These are phyloP conservation scores for Sitta europaea DNA, from an alignment of 2,113 vertebrate species.

Conservation along the genomic window DNA sequence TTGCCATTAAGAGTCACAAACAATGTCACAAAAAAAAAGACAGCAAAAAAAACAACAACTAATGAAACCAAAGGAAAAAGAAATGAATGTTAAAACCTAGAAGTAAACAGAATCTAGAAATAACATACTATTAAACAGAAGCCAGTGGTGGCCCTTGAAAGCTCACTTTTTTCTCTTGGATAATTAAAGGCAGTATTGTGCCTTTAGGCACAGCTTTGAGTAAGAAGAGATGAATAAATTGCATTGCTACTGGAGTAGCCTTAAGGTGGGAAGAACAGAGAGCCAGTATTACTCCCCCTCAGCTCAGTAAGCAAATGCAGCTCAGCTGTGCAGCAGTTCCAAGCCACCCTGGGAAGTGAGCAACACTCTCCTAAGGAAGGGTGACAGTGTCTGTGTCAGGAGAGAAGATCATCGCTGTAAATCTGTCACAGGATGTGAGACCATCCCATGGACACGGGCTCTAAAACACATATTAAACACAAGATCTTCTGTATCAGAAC, in stretches of 20 bases:
- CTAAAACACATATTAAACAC: background rate
- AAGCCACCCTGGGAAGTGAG: background rate
- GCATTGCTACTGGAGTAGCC: background rate
- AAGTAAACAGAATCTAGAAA: background rate
- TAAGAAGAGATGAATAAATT: background rate
- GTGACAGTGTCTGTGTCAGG: background rate
- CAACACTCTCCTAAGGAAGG: background rate
- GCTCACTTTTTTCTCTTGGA: background rate
- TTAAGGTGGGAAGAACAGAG: background rate
- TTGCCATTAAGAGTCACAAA: background rate
- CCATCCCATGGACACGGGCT: background rate
- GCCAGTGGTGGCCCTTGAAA: background rate
- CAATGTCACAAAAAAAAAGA: background rate
- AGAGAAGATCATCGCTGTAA: background rate
- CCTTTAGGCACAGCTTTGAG: constrained; percentile 27
- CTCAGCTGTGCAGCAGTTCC: background rate
- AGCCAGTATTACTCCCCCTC: background rate
- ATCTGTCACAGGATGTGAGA: background rate
- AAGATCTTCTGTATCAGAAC: background rate
- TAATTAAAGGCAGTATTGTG: constrained; percentile 39
- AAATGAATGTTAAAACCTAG: background rate
- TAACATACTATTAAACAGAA: background rate
- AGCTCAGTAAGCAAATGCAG: background rate
- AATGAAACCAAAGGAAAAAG: background rate
- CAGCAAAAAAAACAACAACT: background rate